Conservation (phyloP, 2,888 invertebrate genomes). For the Stenichneumon culpator region DNA sequence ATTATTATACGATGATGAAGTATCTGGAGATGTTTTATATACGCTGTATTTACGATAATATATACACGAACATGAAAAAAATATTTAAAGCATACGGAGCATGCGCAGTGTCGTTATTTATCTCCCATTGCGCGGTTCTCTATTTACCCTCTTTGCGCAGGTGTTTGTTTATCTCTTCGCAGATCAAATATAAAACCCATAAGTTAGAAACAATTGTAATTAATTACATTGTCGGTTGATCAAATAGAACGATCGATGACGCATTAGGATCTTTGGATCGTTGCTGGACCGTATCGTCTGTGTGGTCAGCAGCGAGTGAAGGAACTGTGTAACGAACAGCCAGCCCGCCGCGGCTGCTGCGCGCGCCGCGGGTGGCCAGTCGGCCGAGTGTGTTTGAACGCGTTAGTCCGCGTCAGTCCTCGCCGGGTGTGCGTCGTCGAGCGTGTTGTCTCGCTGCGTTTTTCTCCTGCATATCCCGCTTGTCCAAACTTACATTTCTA, state of each 20-base stretch:
- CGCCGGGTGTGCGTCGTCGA: no score
- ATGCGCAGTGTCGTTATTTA: neutral
- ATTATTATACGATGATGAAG: constrained; percentile 75
- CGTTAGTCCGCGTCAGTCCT: no score
- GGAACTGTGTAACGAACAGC: neutral
- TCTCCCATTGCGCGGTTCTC: neutral
- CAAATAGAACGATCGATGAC: neutral
- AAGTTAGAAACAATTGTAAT: no score
- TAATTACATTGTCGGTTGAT: neutral
- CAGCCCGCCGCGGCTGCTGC: neutral
- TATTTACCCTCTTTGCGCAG: neutral
- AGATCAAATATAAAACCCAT: neutral
- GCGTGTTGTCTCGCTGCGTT: no score
- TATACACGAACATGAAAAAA: constrained; percentile 74
- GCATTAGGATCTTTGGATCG: neutral
- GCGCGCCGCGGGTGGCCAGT: neutral
- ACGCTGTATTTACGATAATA: constrained; percentile 82
- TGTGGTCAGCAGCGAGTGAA: constrained; percentile 1
- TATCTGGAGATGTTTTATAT: constrained; percentile 81
- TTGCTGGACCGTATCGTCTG: neutral
- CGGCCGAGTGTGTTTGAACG: no score
- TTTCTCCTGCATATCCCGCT: no score
- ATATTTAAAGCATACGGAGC: constrained; percentile 31
- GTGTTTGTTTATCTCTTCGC: neutral
- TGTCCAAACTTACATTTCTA: no score